Conservation (phyloP, 2,797 vertebrate genomes). For the Onychomys torridus region DNA sequence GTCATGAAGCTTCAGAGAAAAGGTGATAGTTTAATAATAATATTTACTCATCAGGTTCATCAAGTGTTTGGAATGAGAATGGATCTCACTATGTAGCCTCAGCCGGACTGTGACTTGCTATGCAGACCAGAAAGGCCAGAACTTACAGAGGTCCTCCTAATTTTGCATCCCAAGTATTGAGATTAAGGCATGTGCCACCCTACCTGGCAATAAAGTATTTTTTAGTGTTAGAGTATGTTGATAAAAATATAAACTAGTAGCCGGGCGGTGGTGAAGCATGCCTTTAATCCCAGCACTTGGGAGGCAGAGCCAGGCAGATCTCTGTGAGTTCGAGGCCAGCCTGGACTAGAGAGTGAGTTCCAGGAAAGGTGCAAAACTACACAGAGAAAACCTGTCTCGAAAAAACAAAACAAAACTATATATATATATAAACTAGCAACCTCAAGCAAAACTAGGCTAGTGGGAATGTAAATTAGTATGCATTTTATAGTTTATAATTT, state of each 20-base stretch:
- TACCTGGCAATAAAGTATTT: neutral
- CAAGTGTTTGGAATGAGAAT: neutral
- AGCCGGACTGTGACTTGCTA: neutral
- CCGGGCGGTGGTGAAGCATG: too few relatives aligned
- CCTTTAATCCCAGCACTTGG: too few relatives aligned
- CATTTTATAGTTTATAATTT: conserved; percentile 66
- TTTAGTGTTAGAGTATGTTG: neutral
- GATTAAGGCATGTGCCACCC: neutral
- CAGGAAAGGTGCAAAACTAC: too few relatives aligned
- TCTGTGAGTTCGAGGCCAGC: too few relatives aligned
- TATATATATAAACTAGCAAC: conserved; percentile 38
- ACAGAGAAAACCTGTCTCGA: too few relatives aligned
- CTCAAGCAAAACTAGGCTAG: neutral
- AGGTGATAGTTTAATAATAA: neutral
- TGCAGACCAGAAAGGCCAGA: neutral
- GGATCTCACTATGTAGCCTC: neutral
- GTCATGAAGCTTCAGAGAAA: neutral
- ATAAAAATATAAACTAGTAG: conserved; percentile 36
- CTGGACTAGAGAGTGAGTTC: too few relatives aligned
- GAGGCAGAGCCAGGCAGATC: too few relatives aligned
- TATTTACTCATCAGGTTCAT: conserved; percentile 36
- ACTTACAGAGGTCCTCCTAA: neutral
- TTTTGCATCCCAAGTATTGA: neutral
- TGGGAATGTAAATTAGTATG: conserved; percentile 28
- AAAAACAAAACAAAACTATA: too few relatives aligned